Evolutionary conservation across 1,140 invertebrate genomes (phyloP), one percentile per base, ranked within the genome.

Genomic region (Diorhabda carinulata): DNA sequence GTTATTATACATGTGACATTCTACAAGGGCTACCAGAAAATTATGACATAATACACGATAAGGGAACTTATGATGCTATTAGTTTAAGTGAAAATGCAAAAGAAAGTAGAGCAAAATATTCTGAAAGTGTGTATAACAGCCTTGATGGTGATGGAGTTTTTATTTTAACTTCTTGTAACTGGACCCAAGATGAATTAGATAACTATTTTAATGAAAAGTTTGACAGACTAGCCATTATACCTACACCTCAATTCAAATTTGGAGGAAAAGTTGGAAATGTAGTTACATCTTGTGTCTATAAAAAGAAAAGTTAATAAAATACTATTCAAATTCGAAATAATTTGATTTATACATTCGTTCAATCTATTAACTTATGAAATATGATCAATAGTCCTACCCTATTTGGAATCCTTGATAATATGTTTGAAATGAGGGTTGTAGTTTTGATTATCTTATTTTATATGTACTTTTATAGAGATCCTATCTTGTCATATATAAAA

Each of bases 1-100:
- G 83, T 45, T 88, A 88, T 71, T 77, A 84, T 81, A 77, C 83
- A 2, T 85, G 82, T 66, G 86, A 92, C 77, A 85, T 92, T 73
- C 79, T 87, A 3, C 68, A 83, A 42, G 66, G 82, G 25, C 58
- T 73, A 6, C 73, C 82, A 63, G 4, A 62, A 64, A 81, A 82
- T 66, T 93, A 87, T 76, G 85, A 87, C 74, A 75, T 94, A 8
- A 82, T 89, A 0, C 86, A 96, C 63, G 95, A 97, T 80, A 97
- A 98, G 83, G 95, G 96, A 0, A 98, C 96, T 0, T 98, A 95
- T 80, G 95, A 97, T 84, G 94, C 96, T 0, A 89, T 98, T 57
- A 91, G 92, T 78, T 81, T 98, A 4, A 88, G 87, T 78, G 86
- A 90, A 0, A 83, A 91, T 77, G 81, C 90, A 0, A 83, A 85